These are phyloP conservation scores for Bucco capensis DNA, from an alignment of 2,113 vertebrate species.

Conservation along the genomic window DNA sequence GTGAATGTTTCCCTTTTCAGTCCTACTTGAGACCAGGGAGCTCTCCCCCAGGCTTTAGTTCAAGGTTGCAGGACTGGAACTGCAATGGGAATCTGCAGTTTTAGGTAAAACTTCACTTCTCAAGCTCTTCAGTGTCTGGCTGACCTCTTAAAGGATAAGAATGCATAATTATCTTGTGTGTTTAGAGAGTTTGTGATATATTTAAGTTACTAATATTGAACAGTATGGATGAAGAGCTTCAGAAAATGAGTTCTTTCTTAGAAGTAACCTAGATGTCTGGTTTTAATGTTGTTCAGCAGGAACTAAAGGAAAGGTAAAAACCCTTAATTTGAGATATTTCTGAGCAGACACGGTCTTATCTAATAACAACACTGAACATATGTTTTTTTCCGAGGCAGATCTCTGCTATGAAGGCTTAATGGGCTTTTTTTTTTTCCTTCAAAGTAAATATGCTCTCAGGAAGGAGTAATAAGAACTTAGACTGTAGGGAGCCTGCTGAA, in stretches of 20 bases:
- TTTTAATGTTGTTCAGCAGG: slow-evolving; percentile 31
- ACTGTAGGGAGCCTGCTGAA: background rate
- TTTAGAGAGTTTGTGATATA: background rate
- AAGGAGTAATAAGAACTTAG: background rate
- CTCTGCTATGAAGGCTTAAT: slow-evolving; percentile 7
- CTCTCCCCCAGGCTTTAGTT: background rate
- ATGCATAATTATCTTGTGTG: background rate
- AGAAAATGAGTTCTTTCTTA: background rate
- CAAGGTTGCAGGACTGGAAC: background rate
- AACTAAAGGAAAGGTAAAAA: background rate
- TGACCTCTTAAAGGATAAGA: background rate
- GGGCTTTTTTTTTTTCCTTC: background rate
- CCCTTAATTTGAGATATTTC: slow-evolving; percentile 30
- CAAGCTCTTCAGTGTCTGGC: background rate
- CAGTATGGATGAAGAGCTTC: background rate
- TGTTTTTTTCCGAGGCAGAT: slow-evolving; percentile 7
- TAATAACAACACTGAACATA: slow-evolving; percentile 6
- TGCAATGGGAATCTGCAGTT: background rate
- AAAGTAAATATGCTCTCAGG: background rate
- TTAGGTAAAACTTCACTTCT: background rate
- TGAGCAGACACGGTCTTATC: slow-evolving; percentile 31
- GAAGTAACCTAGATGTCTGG: background rate
- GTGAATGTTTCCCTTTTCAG: background rate
- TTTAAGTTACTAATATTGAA: slow-evolving; percentile 4
- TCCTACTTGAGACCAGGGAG: background rate